These are phyloP conservation scores for Mycalesis mineus DNA, from an alignment of 2,888 invertebrate species.

Conservation along the genomic window DNA sequence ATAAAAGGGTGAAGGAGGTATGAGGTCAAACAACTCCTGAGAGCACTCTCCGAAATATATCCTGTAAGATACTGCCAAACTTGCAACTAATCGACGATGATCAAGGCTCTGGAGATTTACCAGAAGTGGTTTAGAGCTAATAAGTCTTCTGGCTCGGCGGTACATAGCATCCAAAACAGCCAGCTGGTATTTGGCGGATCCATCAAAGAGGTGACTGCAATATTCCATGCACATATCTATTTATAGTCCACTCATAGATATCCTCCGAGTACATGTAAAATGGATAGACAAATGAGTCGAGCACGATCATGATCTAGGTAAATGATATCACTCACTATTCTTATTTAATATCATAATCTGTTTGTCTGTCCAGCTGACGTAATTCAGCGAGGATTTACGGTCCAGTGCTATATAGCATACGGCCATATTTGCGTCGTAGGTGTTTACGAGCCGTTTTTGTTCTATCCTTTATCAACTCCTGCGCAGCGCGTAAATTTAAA, in stretches of 20 bases:
- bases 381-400: conserved; percentile 12
- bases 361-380: conserved; percentile 19
- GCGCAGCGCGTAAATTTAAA: conserved; percentile 22
- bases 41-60: no score
- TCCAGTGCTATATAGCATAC: conserved; percentile 17
- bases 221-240: no score
- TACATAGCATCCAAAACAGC: no score
- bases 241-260: not conserved
- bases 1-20: no score
- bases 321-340: conserved; percentile 2
- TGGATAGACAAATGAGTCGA: not conserved
- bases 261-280: not conserved
- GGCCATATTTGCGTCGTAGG: conserved; percentile 17
- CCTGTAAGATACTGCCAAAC: no score
- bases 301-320: not conserved
- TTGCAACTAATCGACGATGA: no score
- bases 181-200: no score
- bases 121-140: no score
- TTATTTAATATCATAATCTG: conserved; percentile 9
- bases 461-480: conserved; percentile 22
- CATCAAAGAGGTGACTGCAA: no score
- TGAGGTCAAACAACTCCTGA: no score
- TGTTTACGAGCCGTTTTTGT: conserved; percentile 18
- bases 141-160: no score
- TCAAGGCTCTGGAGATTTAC: no score